Conservation (phyloP, 1,140 invertebrate species). For the Tribolium madens region DNA sequence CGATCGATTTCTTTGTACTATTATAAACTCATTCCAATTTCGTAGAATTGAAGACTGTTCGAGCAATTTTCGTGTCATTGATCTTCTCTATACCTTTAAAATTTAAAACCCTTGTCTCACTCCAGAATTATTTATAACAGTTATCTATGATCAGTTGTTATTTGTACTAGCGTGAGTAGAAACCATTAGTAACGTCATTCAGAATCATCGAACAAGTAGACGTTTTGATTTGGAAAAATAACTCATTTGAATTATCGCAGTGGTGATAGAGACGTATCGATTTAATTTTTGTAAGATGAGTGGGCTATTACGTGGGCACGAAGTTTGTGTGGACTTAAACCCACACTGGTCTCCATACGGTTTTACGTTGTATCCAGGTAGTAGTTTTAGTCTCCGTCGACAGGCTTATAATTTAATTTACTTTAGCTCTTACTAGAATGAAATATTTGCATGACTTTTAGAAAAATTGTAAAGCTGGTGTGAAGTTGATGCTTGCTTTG, state of each 20-base stretch:
- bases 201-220: background rate
- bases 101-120: background rate
- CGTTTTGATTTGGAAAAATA: background rate
- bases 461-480: background rate
- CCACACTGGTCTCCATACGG: no score
- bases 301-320: background rate
- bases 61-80: background rate
- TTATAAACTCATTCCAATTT: no score
- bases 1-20: no score
- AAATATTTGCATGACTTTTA: conserved; percentile 16
- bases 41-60: background rate
- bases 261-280: background rate
- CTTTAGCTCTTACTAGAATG: background rate
- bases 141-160: conserved; percentile 11
- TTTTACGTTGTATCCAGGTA: background rate
- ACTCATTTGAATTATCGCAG: background rate
- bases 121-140: background rate
- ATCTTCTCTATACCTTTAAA: background rate
- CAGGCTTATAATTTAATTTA: conserved; percentile 14
- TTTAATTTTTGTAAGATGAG: background rate
- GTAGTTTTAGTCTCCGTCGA: conserved; percentile 3
- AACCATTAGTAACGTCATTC: background rate
- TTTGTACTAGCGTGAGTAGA: background rate
- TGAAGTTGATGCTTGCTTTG: background rate
- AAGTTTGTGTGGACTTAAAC: background rate